phyloP scores from a whole-genome alignment of 2,113 vertebrate genomes.

The Callospermophilus lateralis region DNA sequence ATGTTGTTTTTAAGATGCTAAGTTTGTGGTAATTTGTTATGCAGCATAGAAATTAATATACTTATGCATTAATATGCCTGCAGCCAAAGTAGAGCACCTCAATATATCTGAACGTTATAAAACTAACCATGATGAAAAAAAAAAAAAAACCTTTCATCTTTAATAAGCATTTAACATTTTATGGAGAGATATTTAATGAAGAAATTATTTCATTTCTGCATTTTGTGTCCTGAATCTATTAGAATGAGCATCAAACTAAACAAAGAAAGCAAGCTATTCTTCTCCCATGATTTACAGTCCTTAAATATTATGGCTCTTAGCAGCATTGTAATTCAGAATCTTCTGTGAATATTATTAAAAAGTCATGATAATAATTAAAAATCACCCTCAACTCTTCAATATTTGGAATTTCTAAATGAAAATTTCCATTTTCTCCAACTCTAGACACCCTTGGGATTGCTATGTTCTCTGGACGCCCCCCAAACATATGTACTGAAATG shows the following conservation, averaged over 20 bases:
- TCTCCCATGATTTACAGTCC: not conserved
- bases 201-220: slow-evolving; percentile 28
- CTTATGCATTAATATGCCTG: not conserved
- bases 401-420: not conserved
- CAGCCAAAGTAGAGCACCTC: not conserved
- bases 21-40: not conserved
- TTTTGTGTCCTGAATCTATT: slow-evolving; percentile 2
- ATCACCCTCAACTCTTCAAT: not conserved
- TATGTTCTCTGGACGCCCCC: not conserved
- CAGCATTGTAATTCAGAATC: not conserved
- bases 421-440: not conserved
- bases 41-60: not conserved
- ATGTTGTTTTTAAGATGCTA: not conserved
- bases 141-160: not conserved
- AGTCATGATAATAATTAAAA: not conserved
- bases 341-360: not conserved
- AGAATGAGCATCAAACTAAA: not conserved
- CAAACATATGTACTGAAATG: not conserved
- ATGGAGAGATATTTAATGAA: slow-evolving; percentile 19
- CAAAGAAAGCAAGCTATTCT: not conserved
- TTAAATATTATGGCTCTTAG: not conserved
- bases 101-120: not conserved
- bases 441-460: not conserved
- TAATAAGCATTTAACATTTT: slow-evolving; percentile 58
- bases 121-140: not conserved